phyloP scores from a whole-genome alignment of 2,113 vertebrate species.

The Ceuthmochares aereus region DNA sequence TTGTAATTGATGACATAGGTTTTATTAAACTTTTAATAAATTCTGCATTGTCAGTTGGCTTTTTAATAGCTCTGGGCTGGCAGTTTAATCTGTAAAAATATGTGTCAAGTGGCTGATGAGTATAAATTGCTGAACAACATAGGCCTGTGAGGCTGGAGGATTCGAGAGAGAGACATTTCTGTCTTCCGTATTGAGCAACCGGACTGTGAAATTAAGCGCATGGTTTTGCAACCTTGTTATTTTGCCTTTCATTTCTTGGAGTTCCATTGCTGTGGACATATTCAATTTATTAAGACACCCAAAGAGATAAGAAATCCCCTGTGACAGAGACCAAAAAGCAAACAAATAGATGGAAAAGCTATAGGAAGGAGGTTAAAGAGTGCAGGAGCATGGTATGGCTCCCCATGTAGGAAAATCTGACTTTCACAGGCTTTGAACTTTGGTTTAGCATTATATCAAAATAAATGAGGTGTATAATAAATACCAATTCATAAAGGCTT shows the following conservation, averaged over 20 bases:
- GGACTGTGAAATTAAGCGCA: constrained; percentile 40
- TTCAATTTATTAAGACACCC: background rate
- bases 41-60: background rate
- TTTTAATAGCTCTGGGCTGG: background rate
- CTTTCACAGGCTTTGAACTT: background rate
- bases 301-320: background rate
- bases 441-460: background rate
- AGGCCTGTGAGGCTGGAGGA: background rate
- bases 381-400: background rate
- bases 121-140: background rate
- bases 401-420: rapidly evolving
- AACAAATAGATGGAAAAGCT: background rate
- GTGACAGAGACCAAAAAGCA: background rate
- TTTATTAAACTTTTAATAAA: background rate
- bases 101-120: background rate
- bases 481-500: background rate
- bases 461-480: background rate
- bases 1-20: rapidly evolving
- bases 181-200: background rate
- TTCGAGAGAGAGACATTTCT: background rate
- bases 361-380: background rate
- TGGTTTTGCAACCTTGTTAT: background rate
- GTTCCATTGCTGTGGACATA: background rate
- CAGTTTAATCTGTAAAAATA: background rate
- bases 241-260: background rate